phyloP scores from a whole-genome alignment of 2,888 invertebrate genomes.

The Spilosoma lubricipeda region DNA sequence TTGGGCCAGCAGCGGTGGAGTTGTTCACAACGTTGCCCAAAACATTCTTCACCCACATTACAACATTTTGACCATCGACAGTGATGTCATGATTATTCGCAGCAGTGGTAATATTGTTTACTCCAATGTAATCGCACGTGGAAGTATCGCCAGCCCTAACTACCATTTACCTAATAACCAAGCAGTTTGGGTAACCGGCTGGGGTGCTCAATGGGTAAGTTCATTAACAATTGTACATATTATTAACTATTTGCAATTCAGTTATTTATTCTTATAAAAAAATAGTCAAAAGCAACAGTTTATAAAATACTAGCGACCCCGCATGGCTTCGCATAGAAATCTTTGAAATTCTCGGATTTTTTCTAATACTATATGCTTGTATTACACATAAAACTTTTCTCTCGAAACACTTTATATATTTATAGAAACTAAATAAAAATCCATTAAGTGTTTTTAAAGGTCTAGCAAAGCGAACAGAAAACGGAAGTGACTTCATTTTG shows the following conservation, averaged over 20 bases:
- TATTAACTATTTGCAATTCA: not conserved
- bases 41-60: not conserved
- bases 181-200: conserved; percentile 1
- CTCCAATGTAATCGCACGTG: conserved; percentile 30
- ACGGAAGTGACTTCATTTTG: no score
- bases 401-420: no score
- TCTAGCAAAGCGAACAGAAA: no score
- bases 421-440: no score
- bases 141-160: conserved; percentile 55
- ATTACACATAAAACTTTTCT: no score
- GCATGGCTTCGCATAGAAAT: no score
- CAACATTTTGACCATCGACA: conserved; percentile 2
- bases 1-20: conserved; percentile 53
- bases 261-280: not conserved
- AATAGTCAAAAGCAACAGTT: not conserved
- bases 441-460: no score
- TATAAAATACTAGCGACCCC: no score
- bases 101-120: conserved; percentile 23
- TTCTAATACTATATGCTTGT: no score
- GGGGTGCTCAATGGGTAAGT: conserved; percentile 13
- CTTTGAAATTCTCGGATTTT: no score
- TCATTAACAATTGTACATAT: not conserved
- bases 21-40: not conserved
- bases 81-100: not conserved
- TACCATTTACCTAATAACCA: conserved; percentile 32